Base-by-base conservation (phyloP, 64 coral and sea anemone genomes). In the Trachythela sp. region DNA sequence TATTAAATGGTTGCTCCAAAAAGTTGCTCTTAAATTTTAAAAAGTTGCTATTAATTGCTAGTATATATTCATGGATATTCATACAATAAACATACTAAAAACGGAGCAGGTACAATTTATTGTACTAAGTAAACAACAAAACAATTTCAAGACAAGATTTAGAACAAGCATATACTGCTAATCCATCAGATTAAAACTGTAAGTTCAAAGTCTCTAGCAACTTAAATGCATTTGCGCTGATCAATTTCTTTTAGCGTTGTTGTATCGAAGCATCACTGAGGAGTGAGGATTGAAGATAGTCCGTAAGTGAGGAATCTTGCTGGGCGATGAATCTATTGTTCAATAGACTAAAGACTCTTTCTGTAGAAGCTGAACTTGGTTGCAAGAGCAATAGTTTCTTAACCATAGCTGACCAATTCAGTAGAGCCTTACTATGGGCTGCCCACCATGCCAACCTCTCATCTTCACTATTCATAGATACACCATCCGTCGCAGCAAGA, bases 401-500 rank as follows among this genome's bases (percentile, higher is more conserved):
- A 18, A 85, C 87, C 48, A 52, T 0, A 89, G 48, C 39, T 94
- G 86, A 54, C 89, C 86, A 94, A 77, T 91, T 85, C 84, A 87
- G 92, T 85, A 93, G 92, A 85, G 26, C 75, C 85, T 35, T 89
- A 91, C 93, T 94, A 86, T 94, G 18, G 89, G 89, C 67, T 91
- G 86, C 93, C 92, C 88, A 87, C 88, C 84, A 94, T 94, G 71
- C 68, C 29, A 89, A 83, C 92, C 86, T 90, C 49, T 87, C 92
- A 86, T 90, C 84, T 42, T 90, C 84, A 94, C 86, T 32, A 90
- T 9, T 84, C 88, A 90, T 84, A 88, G 89, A 88, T 89, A 94
- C 92, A 94, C 92, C 92, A 94, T 94, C 92, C 75, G 92, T 84
- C 2, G 88, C 92, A 94, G 86, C 86, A 85, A 94, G 85, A 26